Conservation (phyloP, 2,797 vertebrate genomes). For the Cossypha heuglini region DNA sequence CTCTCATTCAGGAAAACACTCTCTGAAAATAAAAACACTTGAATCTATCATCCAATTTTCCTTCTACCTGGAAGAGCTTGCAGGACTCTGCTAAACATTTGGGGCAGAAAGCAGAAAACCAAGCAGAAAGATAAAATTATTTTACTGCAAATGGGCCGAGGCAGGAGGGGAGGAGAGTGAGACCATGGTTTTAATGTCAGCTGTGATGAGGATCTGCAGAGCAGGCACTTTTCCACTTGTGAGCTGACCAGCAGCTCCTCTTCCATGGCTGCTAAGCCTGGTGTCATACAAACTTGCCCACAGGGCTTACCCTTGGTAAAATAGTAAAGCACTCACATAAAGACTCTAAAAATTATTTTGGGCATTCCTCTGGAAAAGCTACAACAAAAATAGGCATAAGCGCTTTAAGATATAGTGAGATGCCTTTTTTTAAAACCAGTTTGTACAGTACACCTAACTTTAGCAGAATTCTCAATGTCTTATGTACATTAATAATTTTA, state of each 20-base stretch:
- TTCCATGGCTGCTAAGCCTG: neutral
- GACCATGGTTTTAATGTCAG: accelerated
- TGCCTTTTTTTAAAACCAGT: neutral
- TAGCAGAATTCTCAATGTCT: neutral
- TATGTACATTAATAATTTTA: neutral
- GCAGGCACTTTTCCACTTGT: neutral
- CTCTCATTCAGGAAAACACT: neutral
- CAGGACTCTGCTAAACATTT: neutral
- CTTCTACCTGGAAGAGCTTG: neutral
- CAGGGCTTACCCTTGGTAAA: neutral
- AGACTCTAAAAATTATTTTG: neutral
- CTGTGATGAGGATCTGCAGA: neutral
- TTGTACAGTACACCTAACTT: neutral
- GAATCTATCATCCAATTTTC: neutral
- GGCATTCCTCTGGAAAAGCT: neutral
- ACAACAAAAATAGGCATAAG: neutral
- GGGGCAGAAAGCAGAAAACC: neutral
- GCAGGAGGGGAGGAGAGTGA: neutral
- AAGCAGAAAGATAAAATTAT: neutral
- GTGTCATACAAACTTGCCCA: neutral
- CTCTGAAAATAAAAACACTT: neutral
- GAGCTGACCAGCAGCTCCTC: neutral
- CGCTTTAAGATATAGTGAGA: neutral
- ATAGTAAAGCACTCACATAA: neutral
- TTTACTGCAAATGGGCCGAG: neutral